phyloP scores from a whole-genome alignment of 2,113 vertebrate genomes.

The Bagarius yarrelli region DNA sequence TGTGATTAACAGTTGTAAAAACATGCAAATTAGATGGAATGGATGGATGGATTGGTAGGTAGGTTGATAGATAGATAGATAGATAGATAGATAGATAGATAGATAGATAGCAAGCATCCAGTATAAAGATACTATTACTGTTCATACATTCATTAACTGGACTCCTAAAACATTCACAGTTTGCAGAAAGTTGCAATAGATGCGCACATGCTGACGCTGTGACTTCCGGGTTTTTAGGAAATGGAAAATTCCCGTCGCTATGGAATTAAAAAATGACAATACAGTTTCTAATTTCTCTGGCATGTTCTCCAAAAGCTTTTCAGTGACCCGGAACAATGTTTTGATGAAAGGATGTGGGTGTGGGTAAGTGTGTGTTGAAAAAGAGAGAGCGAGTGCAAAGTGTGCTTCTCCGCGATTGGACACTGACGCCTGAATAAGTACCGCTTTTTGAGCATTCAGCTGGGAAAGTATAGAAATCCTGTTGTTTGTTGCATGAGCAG shows the following conservation, averaged over 20 bases:
- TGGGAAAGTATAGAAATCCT: conserved; percentile 39
- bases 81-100: too few relatives aligned
- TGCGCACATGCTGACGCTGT: not conserved
- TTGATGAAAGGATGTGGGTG: not conserved
- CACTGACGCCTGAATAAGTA: conserved; percentile 33
- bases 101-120: too few relatives aligned
- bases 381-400: not conserved
- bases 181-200: not conserved
- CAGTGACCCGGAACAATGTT: not conserved
- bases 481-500: conserved; percentile 39
- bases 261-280: not conserved
- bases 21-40: too few relatives aligned
- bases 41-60: too few relatives aligned
- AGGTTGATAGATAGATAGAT: too few relatives aligned
- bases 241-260: not conserved
- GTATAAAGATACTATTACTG: too few relatives aligned
- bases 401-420: conserved; percentile 14
- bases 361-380: not conserved
- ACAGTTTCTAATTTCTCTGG: not conserved
- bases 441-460: conserved; percentile 36
- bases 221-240: not conserved
- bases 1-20: not conserved
- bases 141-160: not conserved
- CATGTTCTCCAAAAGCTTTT: not conserved
- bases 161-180: not conserved